Conservation (phyloP, 2,797 vertebrate genomes). For the Uromys caudimaculatus region DNA sequence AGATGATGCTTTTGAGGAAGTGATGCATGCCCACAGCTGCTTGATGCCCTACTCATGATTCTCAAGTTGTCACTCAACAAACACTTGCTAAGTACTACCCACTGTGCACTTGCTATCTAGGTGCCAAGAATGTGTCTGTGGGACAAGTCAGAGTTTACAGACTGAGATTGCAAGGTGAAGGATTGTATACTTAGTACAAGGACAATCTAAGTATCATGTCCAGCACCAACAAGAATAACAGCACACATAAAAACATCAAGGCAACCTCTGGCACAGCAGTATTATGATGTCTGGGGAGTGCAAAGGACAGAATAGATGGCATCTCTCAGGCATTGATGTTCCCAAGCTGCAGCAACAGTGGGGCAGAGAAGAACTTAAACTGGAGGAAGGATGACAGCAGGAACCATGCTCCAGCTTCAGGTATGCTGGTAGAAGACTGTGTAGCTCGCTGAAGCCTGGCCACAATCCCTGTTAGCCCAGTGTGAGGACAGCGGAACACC, state of each 20-base stretch:
- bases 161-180: no score
- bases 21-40: no score
- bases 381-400: not conserved
- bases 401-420: fast-evolving
- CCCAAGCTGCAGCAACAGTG: not conserved
- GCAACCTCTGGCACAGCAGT: not conserved
- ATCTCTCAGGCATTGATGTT: not conserved
- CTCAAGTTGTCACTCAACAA: not conserved
- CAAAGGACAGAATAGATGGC: not conserved
- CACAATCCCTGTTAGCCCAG: not conserved
- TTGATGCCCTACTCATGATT: not conserved
- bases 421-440: not conserved
- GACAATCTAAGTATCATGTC: not conserved
- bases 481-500: not conserved
- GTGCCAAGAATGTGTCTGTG: no score
- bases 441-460: not conserved
- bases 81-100: not conserved
- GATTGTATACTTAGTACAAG: not conserved
- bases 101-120: not conserved
- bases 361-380: not conserved
- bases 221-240: not conserved
- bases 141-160: not conserved
- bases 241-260: not conserved
- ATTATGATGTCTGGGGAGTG: not conserved
- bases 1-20: not conserved